Percentiles rank a stretch among this genome's conserved stretches.
Evolutionary conservation across 2,113 vertebrate genomes (phyloP).

Genomic region (Chinchilla lanigera): DNA sequence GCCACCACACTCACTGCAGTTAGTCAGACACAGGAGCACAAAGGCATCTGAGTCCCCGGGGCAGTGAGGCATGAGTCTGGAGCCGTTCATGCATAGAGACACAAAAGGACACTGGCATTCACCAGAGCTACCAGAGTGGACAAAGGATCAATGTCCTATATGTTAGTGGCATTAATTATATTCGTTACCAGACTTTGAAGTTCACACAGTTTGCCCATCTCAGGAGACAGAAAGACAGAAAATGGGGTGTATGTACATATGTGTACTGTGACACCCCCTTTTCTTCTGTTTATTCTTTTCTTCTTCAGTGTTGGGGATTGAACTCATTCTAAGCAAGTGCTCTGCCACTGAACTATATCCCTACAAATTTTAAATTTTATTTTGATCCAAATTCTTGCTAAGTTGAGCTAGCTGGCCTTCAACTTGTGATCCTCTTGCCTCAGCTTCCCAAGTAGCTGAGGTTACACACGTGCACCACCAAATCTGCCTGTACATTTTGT

Average conservation of each 20-base stretch:
- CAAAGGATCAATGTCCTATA: fast-evolving
- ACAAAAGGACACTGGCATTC: background rate
- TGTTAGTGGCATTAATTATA: background rate
- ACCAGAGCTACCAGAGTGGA: background rate
- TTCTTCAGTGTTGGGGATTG: background rate
- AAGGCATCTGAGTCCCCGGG: background rate
- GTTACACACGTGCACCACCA: background rate
- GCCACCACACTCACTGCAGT: background rate
- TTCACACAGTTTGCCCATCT: background rate
- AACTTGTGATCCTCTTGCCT: background rate
- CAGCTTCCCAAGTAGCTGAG: background rate
- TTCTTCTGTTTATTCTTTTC: background rate
- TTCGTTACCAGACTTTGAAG: background rate
- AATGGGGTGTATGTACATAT: background rate
- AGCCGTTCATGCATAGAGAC: background rate
- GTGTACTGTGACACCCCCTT: background rate
- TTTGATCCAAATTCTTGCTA: background rate
- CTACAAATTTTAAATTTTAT: background rate
- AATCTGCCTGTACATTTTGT: background rate
- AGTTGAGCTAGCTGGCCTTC: background rate
- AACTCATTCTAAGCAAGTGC: background rate
- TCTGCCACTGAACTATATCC: background rate
- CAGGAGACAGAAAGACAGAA: background rate
- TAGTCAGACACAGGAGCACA: background rate
- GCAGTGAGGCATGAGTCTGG: background rate